Conservation (phyloP, 2,113 vertebrate species). For the Plecotus auritus region DNA sequence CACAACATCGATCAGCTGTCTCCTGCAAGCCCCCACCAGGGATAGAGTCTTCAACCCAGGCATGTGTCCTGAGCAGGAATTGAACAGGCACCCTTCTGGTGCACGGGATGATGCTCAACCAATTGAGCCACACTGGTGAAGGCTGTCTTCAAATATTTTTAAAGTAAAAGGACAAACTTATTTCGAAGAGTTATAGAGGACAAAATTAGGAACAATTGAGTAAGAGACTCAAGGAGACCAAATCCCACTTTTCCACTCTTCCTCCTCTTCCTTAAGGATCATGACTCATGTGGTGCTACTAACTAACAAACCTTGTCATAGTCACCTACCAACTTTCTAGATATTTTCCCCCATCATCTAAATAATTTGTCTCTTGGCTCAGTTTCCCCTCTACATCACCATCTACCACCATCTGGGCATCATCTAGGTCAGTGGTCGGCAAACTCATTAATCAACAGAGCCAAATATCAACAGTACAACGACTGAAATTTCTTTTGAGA, state of each 20-base stretch:
- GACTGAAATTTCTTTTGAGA: too few relatives aligned
- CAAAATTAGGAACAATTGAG: slow-evolving; percentile 24
- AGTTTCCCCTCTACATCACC: not conserved
- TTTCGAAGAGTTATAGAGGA: not conserved
- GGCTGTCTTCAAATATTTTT: not conserved
- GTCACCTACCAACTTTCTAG: slow-evolving; percentile 7
- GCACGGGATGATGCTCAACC: too few relatives aligned
- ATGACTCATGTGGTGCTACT: slow-evolving; percentile 4
- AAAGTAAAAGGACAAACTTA: slow-evolving; percentile 28
- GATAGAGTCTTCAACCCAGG: too few relatives aligned
- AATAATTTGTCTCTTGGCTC: not conserved
- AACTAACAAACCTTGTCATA: not conserved
- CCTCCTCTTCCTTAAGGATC: not conserved
- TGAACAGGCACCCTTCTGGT: too few relatives aligned
- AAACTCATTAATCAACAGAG: too few relatives aligned
- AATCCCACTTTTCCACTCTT: not conserved
- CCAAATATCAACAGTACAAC: too few relatives aligned
- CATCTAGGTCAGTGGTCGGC: not conserved
- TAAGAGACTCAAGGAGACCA: not conserved
- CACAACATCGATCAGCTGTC: too few relatives aligned
- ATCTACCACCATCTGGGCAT: not conserved
- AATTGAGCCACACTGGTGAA: too few relatives aligned
- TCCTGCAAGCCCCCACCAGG: too few relatives aligned
- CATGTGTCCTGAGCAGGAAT: too few relatives aligned
- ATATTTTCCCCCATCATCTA: not conserved